Percentiles rank a stretch among this genome's conserved stretches.
phyloP scores from a whole-genome alignment of 2,797 vertebrate genomes.

The Varecia variegata region DNA sequence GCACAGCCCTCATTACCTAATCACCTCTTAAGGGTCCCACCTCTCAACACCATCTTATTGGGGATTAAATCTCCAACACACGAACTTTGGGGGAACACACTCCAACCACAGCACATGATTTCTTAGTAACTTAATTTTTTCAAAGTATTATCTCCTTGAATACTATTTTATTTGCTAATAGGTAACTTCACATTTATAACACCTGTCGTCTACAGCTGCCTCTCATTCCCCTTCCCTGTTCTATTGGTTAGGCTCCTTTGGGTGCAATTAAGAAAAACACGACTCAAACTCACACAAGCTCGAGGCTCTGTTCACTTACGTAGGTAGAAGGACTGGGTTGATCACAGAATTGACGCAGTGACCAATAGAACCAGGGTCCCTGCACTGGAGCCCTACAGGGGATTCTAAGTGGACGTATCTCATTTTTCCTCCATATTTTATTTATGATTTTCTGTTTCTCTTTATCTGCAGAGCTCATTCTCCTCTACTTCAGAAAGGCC shows the following conservation, averaged over 20 bases:
- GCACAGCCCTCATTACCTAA: neutral
- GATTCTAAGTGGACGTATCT: neutral
- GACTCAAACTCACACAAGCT: neutral
- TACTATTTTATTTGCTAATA: neutral
- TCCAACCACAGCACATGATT: neutral
- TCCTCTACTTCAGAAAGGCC: neutral
- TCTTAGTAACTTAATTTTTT: neutral
- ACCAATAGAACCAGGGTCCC: neutral
- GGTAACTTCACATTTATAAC: neutral
- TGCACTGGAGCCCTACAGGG: neutral
- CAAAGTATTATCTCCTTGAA: neutral
- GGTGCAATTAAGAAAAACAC: neutral
- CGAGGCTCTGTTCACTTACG: rapidly evolving
- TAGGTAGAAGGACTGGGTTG: neutral
- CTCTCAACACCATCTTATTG: neutral
- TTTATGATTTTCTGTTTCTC: neutral
- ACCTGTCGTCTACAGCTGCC: neutral
- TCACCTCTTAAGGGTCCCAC: neutral
- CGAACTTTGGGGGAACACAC: neutral
- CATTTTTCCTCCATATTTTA: neutral
- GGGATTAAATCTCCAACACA: neutral
- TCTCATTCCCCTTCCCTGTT: neutral
- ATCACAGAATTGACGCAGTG: no score
- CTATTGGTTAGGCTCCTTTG: neutral
- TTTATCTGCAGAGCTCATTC: neutral